Evolutionary conservation across 2,113 vertebrate species (phyloP).

Genomic region (Pluvialis apricaria): DNA sequence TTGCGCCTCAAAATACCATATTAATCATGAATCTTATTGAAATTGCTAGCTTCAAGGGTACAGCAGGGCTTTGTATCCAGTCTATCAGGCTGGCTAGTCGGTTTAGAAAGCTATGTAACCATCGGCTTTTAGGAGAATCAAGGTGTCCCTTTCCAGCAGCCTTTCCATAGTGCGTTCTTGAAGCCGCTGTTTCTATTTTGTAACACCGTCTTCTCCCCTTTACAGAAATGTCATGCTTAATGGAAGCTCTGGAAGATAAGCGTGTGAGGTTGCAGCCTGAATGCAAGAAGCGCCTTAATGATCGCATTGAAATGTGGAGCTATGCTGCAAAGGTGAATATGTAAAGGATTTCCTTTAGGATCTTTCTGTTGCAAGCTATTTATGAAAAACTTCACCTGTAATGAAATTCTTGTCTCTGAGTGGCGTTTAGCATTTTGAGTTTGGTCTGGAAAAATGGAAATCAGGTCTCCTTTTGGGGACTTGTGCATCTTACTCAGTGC

Average conservation of each 20-base stretch:
- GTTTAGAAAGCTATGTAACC: not conserved
- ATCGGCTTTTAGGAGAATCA: not conserved
- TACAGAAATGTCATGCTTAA: constrained; percentile 97
- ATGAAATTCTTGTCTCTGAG: not conserved
- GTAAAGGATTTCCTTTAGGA: not conserved
- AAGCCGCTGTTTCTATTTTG: not conserved
- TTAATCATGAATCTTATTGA: not conserved
- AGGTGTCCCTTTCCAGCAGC: not conserved
- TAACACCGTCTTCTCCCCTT: not conserved
- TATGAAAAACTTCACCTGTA: not conserved
- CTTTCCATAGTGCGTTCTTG: rapidly evolving
- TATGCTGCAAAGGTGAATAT: constrained; percentile 92
- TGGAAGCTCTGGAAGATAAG: constrained; percentile 96
- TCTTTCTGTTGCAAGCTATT: not conserved
- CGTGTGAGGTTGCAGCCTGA: constrained; percentile 94
- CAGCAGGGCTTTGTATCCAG: not conserved
- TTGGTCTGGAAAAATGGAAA: not conserved
- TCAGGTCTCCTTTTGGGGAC: not conserved
- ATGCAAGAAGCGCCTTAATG: constrained; percentile 97
- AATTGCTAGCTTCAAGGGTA: not conserved
- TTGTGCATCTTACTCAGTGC: not conserved
- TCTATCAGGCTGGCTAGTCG: not conserved
- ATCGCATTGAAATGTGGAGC: constrained; percentile 98
- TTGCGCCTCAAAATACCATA: not conserved
- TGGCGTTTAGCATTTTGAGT: not conserved